phyloP scores from a whole-genome alignment of 2,113 vertebrate genomes.

The Zootoca vivipara region DNA sequence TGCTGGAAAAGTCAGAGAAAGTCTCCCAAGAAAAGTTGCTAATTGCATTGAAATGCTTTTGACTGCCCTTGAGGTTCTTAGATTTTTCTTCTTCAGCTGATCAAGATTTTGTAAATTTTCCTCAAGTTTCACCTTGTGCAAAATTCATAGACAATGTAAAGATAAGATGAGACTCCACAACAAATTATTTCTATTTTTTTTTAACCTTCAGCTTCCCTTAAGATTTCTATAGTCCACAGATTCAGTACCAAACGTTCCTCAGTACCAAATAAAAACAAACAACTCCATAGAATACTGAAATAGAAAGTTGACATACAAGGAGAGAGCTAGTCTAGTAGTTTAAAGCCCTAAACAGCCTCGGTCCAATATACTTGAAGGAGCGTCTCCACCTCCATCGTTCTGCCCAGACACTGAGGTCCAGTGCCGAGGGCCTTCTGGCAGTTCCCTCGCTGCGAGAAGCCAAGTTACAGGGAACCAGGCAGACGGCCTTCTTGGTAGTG shows the following conservation, averaged over 20 bases:
- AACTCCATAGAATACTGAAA: background rate
- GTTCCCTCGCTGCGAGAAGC: too few species aligned
- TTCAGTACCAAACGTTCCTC: background rate
- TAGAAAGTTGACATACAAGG: background rate
- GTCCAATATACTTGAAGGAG: too few species aligned
- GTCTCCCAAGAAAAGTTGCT: background rate
- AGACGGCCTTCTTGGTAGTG: too few species aligned
- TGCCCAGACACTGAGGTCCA: too few species aligned
- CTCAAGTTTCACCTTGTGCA: background rate
- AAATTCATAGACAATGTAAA: background rate
- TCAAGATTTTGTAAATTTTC: background rate
- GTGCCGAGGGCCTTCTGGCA: too few species aligned
- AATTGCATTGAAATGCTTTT: background rate
- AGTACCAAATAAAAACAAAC: background rate
- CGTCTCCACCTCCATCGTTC: too few species aligned
- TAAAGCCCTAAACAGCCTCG: too few species aligned
- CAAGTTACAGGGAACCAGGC: too few species aligned
- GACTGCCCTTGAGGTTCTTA: background rate
- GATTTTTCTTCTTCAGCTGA: too few species aligned
- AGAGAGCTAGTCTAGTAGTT: background rate
- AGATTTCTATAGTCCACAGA: background rate
- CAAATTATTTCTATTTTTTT: background rate
- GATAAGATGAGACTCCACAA: background rate
- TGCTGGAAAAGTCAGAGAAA: background rate
- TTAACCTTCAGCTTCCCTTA: background rate